A percentile compares a stretch with the other conserved stretches of the same genome.
Evolutionary conservation across 2,113 vertebrate species (phyloP).

Genomic region (Eonycteris spelaea): DNA sequence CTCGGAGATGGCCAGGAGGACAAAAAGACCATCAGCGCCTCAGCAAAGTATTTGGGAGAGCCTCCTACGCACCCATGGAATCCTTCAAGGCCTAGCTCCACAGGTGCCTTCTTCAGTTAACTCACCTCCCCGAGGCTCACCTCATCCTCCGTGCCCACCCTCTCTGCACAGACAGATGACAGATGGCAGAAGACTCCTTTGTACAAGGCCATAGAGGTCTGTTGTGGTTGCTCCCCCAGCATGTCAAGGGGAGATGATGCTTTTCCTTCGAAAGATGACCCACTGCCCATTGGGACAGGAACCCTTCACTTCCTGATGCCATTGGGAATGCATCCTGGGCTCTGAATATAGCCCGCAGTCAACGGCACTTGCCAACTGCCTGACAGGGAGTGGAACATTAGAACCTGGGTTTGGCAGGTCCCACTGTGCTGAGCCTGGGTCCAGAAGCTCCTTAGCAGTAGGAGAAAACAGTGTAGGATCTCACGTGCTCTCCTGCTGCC

Average conservation of each 20-base stretch:
- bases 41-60: background rate
- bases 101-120: background rate
- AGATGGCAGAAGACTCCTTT: background rate
- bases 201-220: background rate
- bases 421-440: background rate
- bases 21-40: background rate
- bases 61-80: no score
- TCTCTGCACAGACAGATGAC: background rate
- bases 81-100: background rate
- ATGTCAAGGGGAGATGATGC: background rate
- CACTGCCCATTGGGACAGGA: background rate
- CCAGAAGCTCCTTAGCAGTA: background rate
- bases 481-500: background rate
- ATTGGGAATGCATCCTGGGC: background rate
- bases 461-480: background rate
- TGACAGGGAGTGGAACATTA: background rate
- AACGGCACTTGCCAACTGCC: background rate
- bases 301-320: background rate
- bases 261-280: background rate
- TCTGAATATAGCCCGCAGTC: background rate
- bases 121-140: background rate
- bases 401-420: background rate
- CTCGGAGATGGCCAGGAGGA: background rate
- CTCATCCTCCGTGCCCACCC: background rate
- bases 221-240: background rate